phyloP scores from a whole-genome alignment of 2,797 vertebrate genomes.

The Pseudochirops corinnae region DNA sequence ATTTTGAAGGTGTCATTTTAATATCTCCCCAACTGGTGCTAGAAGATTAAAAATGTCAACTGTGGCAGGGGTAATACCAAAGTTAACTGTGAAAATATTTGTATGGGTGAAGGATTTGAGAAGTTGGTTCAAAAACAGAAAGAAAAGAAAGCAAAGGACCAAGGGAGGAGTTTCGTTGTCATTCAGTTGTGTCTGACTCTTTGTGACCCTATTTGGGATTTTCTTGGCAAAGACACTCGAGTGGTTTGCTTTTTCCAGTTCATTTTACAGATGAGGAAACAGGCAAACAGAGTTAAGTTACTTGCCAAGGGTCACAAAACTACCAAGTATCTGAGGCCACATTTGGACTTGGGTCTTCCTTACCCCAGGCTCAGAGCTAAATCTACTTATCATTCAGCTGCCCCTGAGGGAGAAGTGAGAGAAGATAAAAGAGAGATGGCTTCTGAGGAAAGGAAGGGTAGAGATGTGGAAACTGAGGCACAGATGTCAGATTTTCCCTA shows the following conservation, averaged over 20 bases:
- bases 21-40: background rate
- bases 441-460: background rate
- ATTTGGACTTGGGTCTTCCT: no score
- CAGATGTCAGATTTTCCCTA: background rate
- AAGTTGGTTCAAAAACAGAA: background rate
- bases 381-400: no score
- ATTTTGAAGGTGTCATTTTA: background rate
- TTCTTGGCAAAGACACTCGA: no score
- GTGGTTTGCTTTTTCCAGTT: no score
- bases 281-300: no score
- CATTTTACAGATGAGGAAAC: no score
- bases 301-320: no score
- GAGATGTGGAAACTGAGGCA: background rate
- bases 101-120: background rate
- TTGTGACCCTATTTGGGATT: no score
- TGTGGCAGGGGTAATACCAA: background rate
- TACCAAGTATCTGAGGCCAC: no score
- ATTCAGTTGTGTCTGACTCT: no score
- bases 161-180: background rate
- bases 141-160: background rate
- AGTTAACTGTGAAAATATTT: background rate
- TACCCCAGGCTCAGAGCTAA: no score
- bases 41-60: background rate
- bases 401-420: background rate
- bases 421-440: background rate